Evolutionary conservation across 92 coral and sea anemone species (phyloP), one percentile per base, ranked within the genome.

Genomic region (Pocillopora grandis): DNA sequence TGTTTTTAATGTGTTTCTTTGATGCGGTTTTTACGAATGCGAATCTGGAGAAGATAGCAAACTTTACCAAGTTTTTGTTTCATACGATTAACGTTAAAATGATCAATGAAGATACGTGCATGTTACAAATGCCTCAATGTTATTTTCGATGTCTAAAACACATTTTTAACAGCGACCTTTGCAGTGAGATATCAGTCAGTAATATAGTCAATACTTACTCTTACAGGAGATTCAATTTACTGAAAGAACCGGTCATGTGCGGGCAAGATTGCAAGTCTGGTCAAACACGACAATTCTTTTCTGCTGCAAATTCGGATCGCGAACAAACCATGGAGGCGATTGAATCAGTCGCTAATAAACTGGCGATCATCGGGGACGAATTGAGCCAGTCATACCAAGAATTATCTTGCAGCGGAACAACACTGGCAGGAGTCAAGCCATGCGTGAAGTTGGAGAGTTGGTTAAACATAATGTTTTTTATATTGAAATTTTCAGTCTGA

Each of bases 301-400:
- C 56, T 52, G 77, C 62, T n/a, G 33, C 52, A 61, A 35, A 73
- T 8, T 73, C 33, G 19, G 61, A 11, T 5, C 23, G 20, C 23
- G 9, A 56, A 12, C 78, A 52, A 74, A 74, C 35, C 63, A 74
- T 23, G 17, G 67, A 17, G 57, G 68, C 37, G n/a, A 76, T 76
- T 10, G 57, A 76, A 60, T 14, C 80, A 52, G 56, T 89, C 27
- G 91, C 89, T 19, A 64, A 20, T 18, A 84, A 79, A 58, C 76
- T 89, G 42, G 92, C 92, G 60, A 58, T 33, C 57, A 81, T 89
- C 83, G 92, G 92, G 18, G 92, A 89, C 83, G 92, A 89, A 62
- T 52, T 89, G 72, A 76, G 78, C 12, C 72, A 21, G 84, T 78
- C 85, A 77, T 88, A 79, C 65, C 80, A 72, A 33, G 23, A 27